Conservation (phyloP, 30 jellyfish, hydroid and myxozoan species). For the Chironex yamaguchii region DNA sequence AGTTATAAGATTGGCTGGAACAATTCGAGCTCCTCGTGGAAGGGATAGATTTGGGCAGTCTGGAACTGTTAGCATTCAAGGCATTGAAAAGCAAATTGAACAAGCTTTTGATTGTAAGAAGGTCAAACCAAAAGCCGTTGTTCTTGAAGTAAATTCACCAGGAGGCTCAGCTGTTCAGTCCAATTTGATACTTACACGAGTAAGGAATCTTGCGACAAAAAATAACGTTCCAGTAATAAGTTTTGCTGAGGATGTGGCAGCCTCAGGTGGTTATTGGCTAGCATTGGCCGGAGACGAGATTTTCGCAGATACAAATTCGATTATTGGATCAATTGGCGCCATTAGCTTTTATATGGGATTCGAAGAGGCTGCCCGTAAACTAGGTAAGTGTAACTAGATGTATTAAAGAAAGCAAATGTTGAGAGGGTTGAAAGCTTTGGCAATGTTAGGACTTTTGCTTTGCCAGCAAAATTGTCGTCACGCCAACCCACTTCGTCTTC, state of each 20-base stretch:
- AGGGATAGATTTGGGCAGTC: neutral
- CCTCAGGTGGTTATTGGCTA: conserved; percentile 94
- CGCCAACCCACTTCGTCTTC: too few relatives aligned
- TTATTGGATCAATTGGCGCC: conserved; percentile 86
- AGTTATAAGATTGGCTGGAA: neutral
- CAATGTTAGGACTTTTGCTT: too few relatives aligned
- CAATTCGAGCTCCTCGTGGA: neutral
- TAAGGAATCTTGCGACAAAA: conserved; percentile 54
- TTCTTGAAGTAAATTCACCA: conserved; percentile 67
- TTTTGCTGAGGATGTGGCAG: conserved; percentile 73
- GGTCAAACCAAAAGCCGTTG: conserved; percentile 80
- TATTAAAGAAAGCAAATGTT: too few relatives aligned
- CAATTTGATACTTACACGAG: conserved; percentile 63
- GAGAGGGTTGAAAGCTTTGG: too few relatives aligned
- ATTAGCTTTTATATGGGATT: conserved; percentile 63
- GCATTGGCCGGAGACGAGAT: conserved; percentile 91
- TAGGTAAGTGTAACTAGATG: conserved; percentile 28
- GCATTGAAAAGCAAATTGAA: conserved; percentile 68
- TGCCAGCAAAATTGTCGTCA: too few relatives aligned
- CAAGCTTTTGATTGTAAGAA: conserved; percentile 76
- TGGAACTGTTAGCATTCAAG: conserved; percentile 11
- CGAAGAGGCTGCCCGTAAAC: conserved; percentile 54
- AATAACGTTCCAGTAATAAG: conserved; percentile 72
- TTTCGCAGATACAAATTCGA: conserved; percentile 72
- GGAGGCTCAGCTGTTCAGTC: conserved; percentile 95